phyloP scores from a whole-genome alignment of 1,140 invertebrate species.

The Nasonia giraulti region DNA sequence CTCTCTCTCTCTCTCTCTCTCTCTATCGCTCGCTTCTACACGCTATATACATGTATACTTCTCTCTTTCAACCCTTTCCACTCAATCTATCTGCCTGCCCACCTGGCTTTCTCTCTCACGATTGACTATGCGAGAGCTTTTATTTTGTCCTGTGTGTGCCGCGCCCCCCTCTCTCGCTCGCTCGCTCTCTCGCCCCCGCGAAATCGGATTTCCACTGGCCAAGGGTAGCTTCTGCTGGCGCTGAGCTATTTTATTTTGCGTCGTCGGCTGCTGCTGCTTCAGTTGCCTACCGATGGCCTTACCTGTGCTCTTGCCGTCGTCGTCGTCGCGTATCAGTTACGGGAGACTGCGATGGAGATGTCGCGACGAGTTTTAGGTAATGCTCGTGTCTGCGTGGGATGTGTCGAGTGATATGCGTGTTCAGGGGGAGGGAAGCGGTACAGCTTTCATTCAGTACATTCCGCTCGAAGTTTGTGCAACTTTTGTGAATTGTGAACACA shows the following conservation, averaged over 20 bases:
- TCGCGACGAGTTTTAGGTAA: neutral
- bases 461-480: no score
- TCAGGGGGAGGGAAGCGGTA: no score
- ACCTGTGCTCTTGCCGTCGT: neutral
- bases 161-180: neutral
- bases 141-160: no score
- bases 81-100: neutral
- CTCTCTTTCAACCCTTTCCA: neutral
- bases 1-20: neutral
- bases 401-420: no score
- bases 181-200: neutral
- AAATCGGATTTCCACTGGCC: conserved; percentile 9
- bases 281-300: neutral
- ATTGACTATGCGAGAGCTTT: neutral
- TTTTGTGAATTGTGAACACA: no score
- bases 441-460: no score
- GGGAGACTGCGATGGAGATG: no score
- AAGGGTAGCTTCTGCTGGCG: neutral
- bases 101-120: neutral
- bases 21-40: neutral
- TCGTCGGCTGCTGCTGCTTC: neutral
- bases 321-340: no score
- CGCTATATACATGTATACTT: neutral
- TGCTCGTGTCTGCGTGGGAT: no score
- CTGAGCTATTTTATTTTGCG: neutral